Percentiles rank a stretch among this genome's conserved stretches.
Evolutionary conservation across 2,113 vertebrate species (phyloP).

Genomic region (Cynopterus brachyotis): DNA sequence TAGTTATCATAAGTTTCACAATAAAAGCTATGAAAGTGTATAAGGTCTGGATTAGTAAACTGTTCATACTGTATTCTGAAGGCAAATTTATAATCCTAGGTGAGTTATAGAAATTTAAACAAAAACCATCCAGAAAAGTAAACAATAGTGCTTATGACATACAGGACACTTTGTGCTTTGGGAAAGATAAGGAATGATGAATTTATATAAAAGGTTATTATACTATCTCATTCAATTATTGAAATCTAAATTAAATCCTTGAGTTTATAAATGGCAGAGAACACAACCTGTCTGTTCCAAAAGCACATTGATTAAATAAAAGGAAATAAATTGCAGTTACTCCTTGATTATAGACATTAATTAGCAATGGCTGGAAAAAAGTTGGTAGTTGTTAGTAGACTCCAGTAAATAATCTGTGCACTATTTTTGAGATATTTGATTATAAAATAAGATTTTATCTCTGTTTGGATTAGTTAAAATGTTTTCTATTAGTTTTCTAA

Average conservation of each 20-base stretch:
- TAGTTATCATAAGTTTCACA: not conserved
- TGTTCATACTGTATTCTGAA: slow-evolving; percentile 8
- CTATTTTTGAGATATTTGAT: slow-evolving; percentile 44
- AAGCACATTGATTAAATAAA: slow-evolving; percentile 59
- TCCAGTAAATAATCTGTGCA: not conserved
- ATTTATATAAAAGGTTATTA: slow-evolving; percentile 66
- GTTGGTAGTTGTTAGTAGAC: not conserved
- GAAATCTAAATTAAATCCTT: slow-evolving; percentile 69
- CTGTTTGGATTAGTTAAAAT: not conserved
- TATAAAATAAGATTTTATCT: not conserved
- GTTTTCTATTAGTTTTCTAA: slow-evolving; percentile 6
- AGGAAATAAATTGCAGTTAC: slow-evolving; percentile 53
- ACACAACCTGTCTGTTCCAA: slow-evolving; percentile 44
- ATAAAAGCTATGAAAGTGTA: not conserved
- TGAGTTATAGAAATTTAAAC: slow-evolving; percentile 66
- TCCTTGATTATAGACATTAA: slow-evolving; percentile 39
- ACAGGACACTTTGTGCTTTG: slow-evolving; percentile 61
- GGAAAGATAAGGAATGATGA: slow-evolving; percentile 70
- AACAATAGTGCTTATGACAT: slow-evolving; percentile 48
- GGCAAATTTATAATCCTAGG: slow-evolving; percentile 35
- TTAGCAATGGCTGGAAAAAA: not conserved
- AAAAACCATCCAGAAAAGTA: slow-evolving; percentile 62
- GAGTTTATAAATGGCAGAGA: slow-evolving; percentile 59
- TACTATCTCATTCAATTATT: slow-evolving; percentile 65
- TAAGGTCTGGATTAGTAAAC: not conserved